Evolutionary conservation across 2,888 invertebrate genomes (phyloP).

Genomic region (Cephus nigrinus): DNA sequence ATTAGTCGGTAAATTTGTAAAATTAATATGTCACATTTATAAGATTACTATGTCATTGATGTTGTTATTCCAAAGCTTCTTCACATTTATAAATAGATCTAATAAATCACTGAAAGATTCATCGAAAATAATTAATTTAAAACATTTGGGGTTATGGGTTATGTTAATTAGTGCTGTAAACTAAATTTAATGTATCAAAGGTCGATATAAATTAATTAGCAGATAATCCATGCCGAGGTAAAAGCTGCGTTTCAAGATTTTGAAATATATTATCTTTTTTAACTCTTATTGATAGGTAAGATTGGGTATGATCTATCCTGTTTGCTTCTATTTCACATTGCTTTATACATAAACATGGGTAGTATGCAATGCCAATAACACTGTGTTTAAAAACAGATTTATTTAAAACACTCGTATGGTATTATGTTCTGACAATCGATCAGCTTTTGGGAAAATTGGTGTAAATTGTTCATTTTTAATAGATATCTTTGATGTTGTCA

Average conservation of each 20-base stretch:
- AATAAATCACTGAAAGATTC: not conserved
- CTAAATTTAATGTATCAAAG: too few relatives aligned
- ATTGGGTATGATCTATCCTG: not conserved
- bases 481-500: not conserved
- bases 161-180: too few relatives aligned
- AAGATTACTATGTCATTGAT: not conserved
- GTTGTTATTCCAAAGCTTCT: not conserved
- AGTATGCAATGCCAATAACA: not conserved
- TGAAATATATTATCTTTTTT: not conserved
- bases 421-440: not conserved
- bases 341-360: not conserved
- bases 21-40: not conserved
- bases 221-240: not conserved
- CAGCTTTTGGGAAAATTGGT: not conserved
- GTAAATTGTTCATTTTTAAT: not conserved
- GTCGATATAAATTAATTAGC: too few relatives aligned
- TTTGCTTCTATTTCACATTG: not conserved
- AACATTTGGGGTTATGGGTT: not conserved
- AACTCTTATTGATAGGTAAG: not conserved
- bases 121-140: not conserved
- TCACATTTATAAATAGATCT: not conserved
- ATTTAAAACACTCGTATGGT: not conserved
- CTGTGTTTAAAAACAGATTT: not conserved
- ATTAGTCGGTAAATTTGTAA: not conserved
- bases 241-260: not conserved